Conservation (phyloP, 2,113 vertebrate genomes). For the Cisticola juncidis region DNA sequence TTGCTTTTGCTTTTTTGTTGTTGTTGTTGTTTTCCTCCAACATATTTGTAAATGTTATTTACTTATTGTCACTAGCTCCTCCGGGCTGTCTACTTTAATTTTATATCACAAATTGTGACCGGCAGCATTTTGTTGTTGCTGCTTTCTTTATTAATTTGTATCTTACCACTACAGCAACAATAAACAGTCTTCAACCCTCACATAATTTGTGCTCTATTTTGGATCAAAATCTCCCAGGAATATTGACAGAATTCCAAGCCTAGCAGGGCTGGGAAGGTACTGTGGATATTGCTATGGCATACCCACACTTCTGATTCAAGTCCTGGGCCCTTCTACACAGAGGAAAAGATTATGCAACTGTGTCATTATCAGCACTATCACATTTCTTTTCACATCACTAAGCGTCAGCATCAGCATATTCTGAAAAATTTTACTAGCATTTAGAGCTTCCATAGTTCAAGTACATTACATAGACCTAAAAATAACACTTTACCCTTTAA, state of each 20-base stretch:
- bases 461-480: background rate
- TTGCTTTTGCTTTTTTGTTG: background rate
- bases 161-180: conserved; percentile 15
- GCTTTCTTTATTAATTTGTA: conserved; percentile 61
- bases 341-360: background rate
- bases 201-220: background rate
- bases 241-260: background rate
- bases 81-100: conserved; percentile 59
- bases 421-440: background rate
- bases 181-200: background rate
- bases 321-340: background rate
- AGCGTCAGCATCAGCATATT: background rate
- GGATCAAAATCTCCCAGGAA: background rate
- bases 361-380: background rate
- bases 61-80: conserved; percentile 56
- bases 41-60: conserved; percentile 65
- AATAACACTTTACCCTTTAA: background rate
- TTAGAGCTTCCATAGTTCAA: background rate
- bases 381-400: background rate
- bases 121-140: conserved; percentile 25
- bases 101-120: conserved; percentile 53
- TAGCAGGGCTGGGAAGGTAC: background rate
- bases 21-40: background rate
- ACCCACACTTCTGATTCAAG: background rate
- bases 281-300: background rate